These are phyloP conservation scores for Platycnemis pennipes DNA, from an alignment of 2,888 invertebrate species.

Conservation along the genomic window DNA sequence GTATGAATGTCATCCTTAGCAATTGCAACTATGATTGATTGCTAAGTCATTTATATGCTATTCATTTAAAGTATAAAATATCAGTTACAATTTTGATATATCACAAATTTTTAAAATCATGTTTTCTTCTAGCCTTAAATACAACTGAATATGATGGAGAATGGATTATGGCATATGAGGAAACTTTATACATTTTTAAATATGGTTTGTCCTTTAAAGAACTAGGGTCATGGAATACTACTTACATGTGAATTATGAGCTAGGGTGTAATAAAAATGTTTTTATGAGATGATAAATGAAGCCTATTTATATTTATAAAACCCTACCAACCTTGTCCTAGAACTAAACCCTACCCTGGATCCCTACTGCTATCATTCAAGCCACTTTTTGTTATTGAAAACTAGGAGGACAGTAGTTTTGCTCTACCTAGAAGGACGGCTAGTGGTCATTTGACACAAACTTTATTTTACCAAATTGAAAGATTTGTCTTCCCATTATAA, in stretches of 20 bases:
- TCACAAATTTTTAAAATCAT: conserved; percentile 1
- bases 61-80: conserved; percentile 12
- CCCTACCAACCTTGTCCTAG: conserved; percentile 4
- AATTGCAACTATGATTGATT: conserved; percentile 45
- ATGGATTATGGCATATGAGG: conserved; percentile 48
- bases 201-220: conserved; percentile 60
- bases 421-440: no score
- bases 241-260: conserved; percentile 54
- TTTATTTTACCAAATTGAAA: no score
- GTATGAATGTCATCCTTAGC: conserved; percentile 29
- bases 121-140: conserved; percentile 40
- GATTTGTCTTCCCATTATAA: no score
- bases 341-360: background rate
- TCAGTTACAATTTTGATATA: conserved; percentile 26
- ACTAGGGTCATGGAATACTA: conserved; percentile 44
- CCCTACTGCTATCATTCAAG: background rate
- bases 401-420: no score
- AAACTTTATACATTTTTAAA: conserved; percentile 43
- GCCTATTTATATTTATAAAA: conserved; percentile 55
- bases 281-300: conserved; percentile 46
- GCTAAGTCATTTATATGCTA: conserved; percentile 33
- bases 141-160: conserved; percentile 35
- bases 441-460: no score
- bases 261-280: conserved; percentile 63
- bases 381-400: no score